Evolutionary conservation across 2,888 invertebrate species (phyloP).

Genomic region (Meteorus cinctellus): DNA sequence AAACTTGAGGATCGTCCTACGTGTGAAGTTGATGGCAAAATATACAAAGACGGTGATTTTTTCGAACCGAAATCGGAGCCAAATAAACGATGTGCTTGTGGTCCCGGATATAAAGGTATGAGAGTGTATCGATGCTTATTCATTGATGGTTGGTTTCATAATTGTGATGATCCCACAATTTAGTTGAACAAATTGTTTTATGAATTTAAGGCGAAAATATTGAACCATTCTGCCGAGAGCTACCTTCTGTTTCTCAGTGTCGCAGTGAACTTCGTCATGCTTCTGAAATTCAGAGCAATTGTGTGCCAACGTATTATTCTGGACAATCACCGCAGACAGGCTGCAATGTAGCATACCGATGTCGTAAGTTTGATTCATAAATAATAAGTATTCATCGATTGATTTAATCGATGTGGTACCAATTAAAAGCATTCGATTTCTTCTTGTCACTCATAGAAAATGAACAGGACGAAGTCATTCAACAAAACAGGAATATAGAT

Average conservation of each 20-base stretch:
- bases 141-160: neutral
- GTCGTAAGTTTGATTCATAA: slow-evolving; percentile 60
- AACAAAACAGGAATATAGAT: neutral
- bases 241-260: slow-evolving; percentile 50
- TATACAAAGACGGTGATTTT: slow-evolving; percentile 59
- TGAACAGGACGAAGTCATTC: slow-evolving; percentile 11
- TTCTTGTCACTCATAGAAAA: slow-evolving; percentile 28
- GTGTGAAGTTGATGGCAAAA: slow-evolving; percentile 61
- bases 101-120: slow-evolving; percentile 54
- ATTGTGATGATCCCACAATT: neutral
- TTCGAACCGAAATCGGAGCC: slow-evolving; percentile 55
- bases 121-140: neutral
- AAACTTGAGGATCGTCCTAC: slow-evolving; percentile 51
- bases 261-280: slow-evolving; percentile 47
- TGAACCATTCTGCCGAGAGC: slow-evolving; percentile 61
- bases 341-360: slow-evolving; percentile 57
- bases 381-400: neutral
- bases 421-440: neutral
- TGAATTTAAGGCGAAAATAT: slow-evolving; percentile 55
- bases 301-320: slow-evolving; percentile 59
- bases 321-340: slow-evolving; percentile 50
- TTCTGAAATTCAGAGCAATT: slow-evolving; percentile 50
- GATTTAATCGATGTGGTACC: neutral
- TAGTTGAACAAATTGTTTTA: neutral
- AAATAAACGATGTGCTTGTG: slow-evolving; percentile 56